Conservation (phyloP, 2,888 invertebrate genomes). For the Conus canariensis region DNA sequence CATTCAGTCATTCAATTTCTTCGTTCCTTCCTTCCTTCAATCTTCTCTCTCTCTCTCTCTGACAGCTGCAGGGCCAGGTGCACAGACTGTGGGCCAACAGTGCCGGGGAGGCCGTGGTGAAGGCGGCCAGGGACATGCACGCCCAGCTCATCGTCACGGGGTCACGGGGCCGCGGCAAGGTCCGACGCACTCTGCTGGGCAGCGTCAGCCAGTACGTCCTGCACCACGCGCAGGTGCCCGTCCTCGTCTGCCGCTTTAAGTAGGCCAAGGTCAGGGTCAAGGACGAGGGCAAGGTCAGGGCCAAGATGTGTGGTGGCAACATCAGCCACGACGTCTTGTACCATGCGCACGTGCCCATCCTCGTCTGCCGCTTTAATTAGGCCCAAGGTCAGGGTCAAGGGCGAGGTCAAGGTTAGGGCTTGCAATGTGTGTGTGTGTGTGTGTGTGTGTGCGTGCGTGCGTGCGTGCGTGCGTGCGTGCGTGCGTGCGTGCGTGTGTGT, state of each 20-base stretch:
- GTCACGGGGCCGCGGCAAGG: conserved; percentile 31
- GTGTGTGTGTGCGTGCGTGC: no score
- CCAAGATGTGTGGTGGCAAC: conserved; percentile 28
- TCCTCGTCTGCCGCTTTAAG: conserved; percentile 32
- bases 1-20: no score
- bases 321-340: conserved; percentile 45
- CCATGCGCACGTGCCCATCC: conserved; percentile 40
- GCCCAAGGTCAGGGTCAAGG: conserved; percentile 13
- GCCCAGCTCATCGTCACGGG: conserved; percentile 47
- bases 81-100: not conserved
- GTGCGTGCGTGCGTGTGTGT: no score
- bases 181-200: conserved; percentile 39
- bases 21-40: no score
- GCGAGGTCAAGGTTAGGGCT: no score
- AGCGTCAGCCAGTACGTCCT: conserved; percentile 48
- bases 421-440: no score
- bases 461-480: no score
- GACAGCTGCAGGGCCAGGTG: not conserved
- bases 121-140: conserved; percentile 37
- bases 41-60: no score
- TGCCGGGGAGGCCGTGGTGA: conserved; percentile 42
- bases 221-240: conserved; percentile 43
- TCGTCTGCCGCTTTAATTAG: conserved; percentile 29
- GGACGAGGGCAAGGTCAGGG: no score
- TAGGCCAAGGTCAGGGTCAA: conserved; percentile 20